A percentile compares a stretch with the other conserved stretches of the same genome.
Evolutionary conservation across 92 coral and sea anemone species (phyloP).

Genomic region (Zoanthus solanderi): DNA sequence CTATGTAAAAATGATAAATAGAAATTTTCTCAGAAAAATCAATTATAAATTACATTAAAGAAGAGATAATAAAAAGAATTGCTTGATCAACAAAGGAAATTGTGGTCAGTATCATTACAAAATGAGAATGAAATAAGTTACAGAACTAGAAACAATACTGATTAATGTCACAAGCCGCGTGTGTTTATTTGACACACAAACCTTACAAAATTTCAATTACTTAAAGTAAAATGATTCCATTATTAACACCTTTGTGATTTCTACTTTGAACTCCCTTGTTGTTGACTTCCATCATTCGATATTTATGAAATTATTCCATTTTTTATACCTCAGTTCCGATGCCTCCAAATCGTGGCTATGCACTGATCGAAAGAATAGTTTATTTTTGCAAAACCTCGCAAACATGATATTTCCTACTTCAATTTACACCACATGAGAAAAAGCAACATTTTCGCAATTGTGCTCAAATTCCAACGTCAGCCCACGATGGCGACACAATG

Average conservation of each 20-base stretch:
- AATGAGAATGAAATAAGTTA: neutral
- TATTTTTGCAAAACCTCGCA: neutral
- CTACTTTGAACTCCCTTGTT: slow-evolving; percentile 1
- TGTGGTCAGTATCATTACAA: neutral
- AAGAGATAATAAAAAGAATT: neutral
- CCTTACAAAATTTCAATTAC: slow-evolving; percentile 30
- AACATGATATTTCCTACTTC: slow-evolving; percentile 25
- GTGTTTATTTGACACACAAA: neutral
- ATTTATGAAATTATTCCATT: slow-evolving; percentile 21
- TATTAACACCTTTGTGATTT: slow-evolving; percentile 20
- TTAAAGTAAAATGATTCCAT: slow-evolving; percentile 24
- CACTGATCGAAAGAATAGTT: slow-evolving; percentile 11
- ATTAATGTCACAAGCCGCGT: slow-evolving; percentile 4
- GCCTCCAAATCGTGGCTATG: slow-evolving; percentile 13
- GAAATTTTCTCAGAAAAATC: neutral
- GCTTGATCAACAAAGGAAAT: slow-evolving; percentile 9
- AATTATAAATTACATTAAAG: no score
- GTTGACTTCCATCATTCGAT: slow-evolving; percentile 12
- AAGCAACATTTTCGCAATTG: slow-evolving; percentile 14
- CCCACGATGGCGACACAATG: slow-evolving; percentile 50
- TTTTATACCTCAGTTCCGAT: slow-evolving; percentile 18
- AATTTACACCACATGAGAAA: slow-evolving; percentile 36
- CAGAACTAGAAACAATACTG: neutral
- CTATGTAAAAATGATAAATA: neutral
- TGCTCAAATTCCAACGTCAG: slow-evolving; percentile 39